These are phyloP conservation scores for Leucania comma DNA, from an alignment of 2,888 invertebrate species.

Conservation along the genomic window DNA sequence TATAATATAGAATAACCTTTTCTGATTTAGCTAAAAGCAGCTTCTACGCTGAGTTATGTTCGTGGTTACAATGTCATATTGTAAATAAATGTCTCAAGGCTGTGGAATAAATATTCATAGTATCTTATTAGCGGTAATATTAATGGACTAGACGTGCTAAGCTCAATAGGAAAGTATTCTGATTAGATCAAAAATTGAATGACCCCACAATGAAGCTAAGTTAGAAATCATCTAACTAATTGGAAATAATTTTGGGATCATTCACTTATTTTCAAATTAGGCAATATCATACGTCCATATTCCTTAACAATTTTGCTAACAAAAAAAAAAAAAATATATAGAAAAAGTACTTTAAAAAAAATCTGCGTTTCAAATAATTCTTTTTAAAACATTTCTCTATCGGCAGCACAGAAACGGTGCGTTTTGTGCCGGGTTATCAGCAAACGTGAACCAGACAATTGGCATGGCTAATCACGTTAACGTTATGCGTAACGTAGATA, in stretches of 20 bases:
- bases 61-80: background rate
- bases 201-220: background rate
- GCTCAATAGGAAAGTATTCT: background rate
- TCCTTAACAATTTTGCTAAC: too few relatives aligned
- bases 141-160: background rate
- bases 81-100: constrained; percentile 4
- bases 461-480: constrained; percentile 57
- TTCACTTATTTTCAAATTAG: background rate
- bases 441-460: constrained; percentile 60
- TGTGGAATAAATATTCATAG: background rate
- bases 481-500: constrained; percentile 64
- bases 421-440: constrained; percentile 57
- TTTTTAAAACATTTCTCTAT: constrained; percentile 26
- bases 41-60: background rate
- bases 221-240: background rate
- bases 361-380: constrained; percentile 29
- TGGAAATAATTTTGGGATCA: background rate
- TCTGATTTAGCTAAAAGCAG: constrained; percentile 21
- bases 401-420: constrained; percentile 34
- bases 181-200: background rate
- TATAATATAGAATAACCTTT: constrained; percentile 45
- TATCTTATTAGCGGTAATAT: background rate
- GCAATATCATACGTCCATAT: too few relatives aligned
- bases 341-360: background rate
- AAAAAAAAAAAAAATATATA: background rate